phyloP scores from a whole-genome alignment of 2,113 vertebrate genomes.

The pig (Sus scrofa) region DNA sequence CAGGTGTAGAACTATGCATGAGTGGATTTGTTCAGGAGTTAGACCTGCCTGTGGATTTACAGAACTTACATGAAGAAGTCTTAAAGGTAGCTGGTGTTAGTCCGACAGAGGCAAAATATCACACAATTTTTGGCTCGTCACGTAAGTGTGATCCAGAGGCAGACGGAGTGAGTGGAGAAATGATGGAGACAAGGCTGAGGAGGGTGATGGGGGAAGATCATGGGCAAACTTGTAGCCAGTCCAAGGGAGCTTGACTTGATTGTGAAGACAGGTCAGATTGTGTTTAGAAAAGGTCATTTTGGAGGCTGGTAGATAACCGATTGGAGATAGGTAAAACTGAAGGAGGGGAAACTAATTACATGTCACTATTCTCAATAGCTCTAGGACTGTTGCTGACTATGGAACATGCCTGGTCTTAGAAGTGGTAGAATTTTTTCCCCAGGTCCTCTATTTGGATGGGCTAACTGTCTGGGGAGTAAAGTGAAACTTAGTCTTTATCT shows the following conservation, averaged over 20 bases:
- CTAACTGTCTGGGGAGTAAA: neutral
- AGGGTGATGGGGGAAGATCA: neutral
- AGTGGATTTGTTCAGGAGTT: neutral
- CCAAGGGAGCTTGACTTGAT: neutral
- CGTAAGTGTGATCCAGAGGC: neutral
- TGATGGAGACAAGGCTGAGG: neutral
- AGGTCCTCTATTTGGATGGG: neutral
- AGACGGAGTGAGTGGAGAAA: neutral
- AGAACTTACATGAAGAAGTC: neutral
- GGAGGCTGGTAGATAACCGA: neutral
- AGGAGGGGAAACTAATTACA: neutral
- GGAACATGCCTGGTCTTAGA: neutral
- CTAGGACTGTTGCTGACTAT: neutral
- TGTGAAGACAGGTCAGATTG: neutral
- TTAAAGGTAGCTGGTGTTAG: neutral
- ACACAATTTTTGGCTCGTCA: neutral
- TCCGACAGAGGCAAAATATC: neutral
- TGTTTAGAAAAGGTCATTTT: slow-evolving; percentile 15
- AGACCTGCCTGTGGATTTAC: neutral
- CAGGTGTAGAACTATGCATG: neutral
- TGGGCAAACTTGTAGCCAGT: neutral
- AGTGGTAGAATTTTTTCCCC: neutral
- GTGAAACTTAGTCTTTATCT: neutral
- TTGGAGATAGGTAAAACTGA: neutral
- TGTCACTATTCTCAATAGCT: neutral